These are phyloP conservation scores for Eleginops maclovinus DNA, from an alignment of 2,113 vertebrate species.

Conservation along the genomic window DNA sequence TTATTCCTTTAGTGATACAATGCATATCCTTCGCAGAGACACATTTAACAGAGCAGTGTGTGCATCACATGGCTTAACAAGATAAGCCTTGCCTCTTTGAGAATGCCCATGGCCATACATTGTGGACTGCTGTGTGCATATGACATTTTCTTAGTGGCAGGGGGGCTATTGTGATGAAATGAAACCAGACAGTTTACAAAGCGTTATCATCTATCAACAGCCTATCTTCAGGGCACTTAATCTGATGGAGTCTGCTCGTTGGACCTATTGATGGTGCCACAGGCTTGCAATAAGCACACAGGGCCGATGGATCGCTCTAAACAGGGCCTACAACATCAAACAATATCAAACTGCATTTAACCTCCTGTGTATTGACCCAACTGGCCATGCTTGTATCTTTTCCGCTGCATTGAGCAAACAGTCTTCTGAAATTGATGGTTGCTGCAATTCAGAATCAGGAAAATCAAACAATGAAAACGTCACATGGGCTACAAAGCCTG, in stretches of 20 bases:
- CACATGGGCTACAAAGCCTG: neutral
- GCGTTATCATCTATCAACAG: slow-evolving; percentile 47
- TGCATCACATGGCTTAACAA: slow-evolving; percentile 22
- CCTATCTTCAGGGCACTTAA: slow-evolving; percentile 21
- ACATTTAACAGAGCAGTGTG: slow-evolving; percentile 4
- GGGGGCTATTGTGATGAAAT: slow-evolving; percentile 31
- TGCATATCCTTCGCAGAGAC: neutral
- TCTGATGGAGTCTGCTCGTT: slow-evolving; percentile 30
- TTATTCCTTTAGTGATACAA: no score
- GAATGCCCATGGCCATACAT: slow-evolving; percentile 14
- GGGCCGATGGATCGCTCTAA: neutral
- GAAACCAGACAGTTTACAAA: slow-evolving; percentile 29
- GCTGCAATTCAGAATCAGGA: slow-evolving; percentile 15
- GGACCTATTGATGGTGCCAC: slow-evolving; percentile 16
- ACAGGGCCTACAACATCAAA: neutral
- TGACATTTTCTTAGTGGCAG: neutral
- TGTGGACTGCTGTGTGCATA: slow-evolving; percentile 5
- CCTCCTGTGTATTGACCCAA: slow-evolving; percentile 10
- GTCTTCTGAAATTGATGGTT: slow-evolving; percentile 9
- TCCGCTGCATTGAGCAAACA: slow-evolving; percentile 19
- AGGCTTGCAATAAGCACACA: slow-evolving; percentile 4
- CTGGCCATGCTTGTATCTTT: neutral
- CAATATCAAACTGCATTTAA: neutral
- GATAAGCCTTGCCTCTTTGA: slow-evolving; percentile 43
- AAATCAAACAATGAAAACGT: neutral